phyloP scores from a whole-genome alignment of 2,113 vertebrate genomes.

The Heterotilapia buettikoferi region DNA sequence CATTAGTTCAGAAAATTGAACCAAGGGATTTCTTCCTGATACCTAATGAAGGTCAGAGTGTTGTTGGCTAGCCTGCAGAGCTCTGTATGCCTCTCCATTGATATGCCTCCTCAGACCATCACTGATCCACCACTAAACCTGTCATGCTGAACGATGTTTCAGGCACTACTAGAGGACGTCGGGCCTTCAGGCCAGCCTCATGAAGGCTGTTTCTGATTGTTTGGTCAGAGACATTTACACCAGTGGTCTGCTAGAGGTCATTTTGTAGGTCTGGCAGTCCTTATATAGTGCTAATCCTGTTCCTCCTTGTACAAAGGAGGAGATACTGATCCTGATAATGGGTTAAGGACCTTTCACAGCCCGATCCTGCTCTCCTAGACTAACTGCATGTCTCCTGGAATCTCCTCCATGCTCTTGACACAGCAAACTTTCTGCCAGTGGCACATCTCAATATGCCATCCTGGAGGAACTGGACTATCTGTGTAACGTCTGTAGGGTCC shows the following conservation, averaged over 20 bases:
- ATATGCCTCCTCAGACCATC: background rate
- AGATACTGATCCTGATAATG: background rate
- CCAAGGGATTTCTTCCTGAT: background rate
- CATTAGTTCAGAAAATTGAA: background rate
- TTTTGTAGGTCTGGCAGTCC: background rate
- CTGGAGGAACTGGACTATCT: background rate
- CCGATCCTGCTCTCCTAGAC: background rate
- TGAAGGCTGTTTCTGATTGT: background rate
- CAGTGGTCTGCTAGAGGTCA: background rate
- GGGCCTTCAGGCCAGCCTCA: background rate
- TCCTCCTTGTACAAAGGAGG: background rate
- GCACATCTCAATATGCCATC: accelerated
- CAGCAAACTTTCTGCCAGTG: background rate
- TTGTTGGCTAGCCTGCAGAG: background rate
- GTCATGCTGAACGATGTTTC: accelerated
- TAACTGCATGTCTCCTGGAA: background rate
- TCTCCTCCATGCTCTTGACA: background rate
- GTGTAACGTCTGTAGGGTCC: background rate
- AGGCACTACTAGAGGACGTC: accelerated
- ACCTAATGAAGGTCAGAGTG: accelerated
- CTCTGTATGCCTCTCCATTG: background rate
- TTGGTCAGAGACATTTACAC: background rate
- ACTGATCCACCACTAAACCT: background rate
- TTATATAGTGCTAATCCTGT: background rate
- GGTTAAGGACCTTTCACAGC: background rate